A percentile compares a stretch with the other conserved stretches of the same genome.
These are phyloP conservation scores for Drosophila pruinosa DNA, from an alignment of 1,140 invertebrate genomes.

Conservation along the genomic window DNA sequence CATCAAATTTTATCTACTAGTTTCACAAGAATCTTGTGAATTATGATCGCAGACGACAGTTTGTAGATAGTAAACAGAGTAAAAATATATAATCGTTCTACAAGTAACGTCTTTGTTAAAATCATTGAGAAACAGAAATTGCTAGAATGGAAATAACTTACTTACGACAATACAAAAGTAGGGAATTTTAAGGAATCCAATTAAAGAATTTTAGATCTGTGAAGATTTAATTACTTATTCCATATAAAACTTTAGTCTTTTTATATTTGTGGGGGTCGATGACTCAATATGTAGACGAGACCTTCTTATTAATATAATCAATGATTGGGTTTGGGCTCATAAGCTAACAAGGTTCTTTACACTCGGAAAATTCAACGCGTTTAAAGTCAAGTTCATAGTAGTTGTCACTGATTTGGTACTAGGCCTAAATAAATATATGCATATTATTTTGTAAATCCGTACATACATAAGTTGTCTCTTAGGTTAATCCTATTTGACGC, in stretches of 20 bases:
- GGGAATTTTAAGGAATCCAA: no score
- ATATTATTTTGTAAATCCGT: neutral
- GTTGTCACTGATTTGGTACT: neutral
- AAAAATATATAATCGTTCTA: neutral
- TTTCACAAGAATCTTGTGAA: neutral
- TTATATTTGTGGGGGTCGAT: no score
- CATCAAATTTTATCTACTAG: neutral
- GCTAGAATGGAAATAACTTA: neutral
- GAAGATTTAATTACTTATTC: no score
- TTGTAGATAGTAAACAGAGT: neutral
- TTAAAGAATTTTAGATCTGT: no score
- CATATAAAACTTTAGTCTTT: no score
- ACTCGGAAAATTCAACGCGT: no score
- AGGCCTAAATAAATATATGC: constrained; percentile 11
- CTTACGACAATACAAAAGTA: no score
- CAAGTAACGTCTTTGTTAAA: neutral
- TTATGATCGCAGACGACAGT: neutral
- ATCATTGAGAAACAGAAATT: neutral
- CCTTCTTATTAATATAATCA: no score
- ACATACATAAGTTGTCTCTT: neutral
- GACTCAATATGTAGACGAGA: no score
- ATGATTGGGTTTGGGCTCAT: no score
- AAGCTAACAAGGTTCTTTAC: no score
- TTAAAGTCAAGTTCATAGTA: neutral
- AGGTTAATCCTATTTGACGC: constrained; percentile 27